A percentile compares a stretch with the other conserved stretches of the same genome.
These are phyloP conservation scores for Stegastes partitus DNA, from an alignment of 2,113 vertebrate species.

Conservation along the genomic window DNA sequence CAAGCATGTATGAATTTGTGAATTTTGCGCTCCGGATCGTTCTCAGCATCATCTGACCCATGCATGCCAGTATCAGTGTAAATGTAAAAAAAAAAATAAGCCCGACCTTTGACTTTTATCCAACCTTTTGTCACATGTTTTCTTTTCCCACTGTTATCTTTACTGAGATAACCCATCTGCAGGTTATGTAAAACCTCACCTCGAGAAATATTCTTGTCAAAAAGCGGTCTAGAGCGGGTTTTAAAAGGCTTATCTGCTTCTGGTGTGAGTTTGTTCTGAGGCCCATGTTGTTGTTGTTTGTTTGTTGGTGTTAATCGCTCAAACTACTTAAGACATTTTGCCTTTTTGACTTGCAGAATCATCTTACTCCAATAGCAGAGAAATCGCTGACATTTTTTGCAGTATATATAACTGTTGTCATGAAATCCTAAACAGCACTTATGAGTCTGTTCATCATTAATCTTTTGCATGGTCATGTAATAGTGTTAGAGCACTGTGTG, in stretches of 20 bases:
- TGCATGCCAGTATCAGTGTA: background rate
- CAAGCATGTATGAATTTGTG: background rate
- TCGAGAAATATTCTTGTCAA: too few species aligned
- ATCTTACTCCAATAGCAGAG: too few species aligned
- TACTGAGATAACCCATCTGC: conserved; percentile 20
- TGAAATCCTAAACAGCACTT: background rate
- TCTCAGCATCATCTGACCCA: conserved; percentile 9
- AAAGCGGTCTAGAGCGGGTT: too few species aligned
- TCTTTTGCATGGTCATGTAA: conserved; percentile 11
- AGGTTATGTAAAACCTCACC: conserved; percentile 27
- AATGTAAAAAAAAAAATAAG: conserved; percentile 19
- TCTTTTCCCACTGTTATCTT: conserved; percentile 37
- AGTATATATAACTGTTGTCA: background rate
- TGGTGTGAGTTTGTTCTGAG: too few species aligned
- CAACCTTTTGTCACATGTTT: conserved; percentile 14
- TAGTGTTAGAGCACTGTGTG: conserved; percentile 3
- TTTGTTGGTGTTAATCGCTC: too few species aligned
- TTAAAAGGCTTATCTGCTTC: too few species aligned
- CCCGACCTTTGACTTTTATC: conserved; percentile 21
- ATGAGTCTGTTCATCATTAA: background rate
- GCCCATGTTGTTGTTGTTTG: too few species aligned
- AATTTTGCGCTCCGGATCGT: background rate
- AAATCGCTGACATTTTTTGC: background rate
- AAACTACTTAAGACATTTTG: too few species aligned
- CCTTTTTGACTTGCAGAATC: background rate